Percentiles rank a stretch among this genome's conserved stretches.
phyloP scores from a whole-genome alignment of 2,113 vertebrate species.

The Oncorhynchus kisutch region DNA sequence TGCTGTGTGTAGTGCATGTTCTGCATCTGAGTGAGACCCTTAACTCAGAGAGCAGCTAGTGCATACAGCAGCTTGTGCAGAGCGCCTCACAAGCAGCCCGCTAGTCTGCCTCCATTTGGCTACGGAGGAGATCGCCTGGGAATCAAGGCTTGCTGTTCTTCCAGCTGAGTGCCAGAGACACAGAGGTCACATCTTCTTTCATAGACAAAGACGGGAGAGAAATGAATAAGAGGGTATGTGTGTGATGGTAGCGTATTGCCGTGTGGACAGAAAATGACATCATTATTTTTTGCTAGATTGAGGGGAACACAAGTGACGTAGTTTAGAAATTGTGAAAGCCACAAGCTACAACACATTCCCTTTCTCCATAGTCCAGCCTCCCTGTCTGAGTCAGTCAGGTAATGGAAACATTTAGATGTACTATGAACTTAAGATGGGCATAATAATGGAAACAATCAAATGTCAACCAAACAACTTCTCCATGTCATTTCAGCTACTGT shows the following conservation, averaged over 20 bases:
- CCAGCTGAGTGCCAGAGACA: conserved; percentile 54
- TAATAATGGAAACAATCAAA: background rate
- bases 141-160: conserved; percentile 71
- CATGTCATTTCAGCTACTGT: background rate
- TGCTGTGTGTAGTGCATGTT: background rate
- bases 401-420: background rate
- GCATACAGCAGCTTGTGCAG: conserved; percentile 24
- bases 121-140: conserved; percentile 51
- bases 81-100: conserved; percentile 15
- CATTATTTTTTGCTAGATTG: conserved; percentile 39
- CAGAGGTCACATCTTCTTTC: conserved; percentile 61
- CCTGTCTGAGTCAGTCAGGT: background rate
- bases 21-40: background rate
- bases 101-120: conserved; percentile 36
- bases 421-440: background rate
- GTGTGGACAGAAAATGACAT: conserved; percentile 54
- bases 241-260: conserved; percentile 45
- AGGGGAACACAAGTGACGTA: conserved; percentile 13
- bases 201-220: conserved; percentile 48
- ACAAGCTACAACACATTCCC: background rate
- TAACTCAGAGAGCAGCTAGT: conserved; percentile 11
- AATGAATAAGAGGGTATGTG: conserved; percentile 58
- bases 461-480: background rate
- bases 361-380: background rate
- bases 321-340: background rate